A percentile compares a stretch with the other conserved stretches of the same genome.
Conservation (phyloP, 2,113 vertebrate genomes). For the Maccullochella peelii region DNA sequence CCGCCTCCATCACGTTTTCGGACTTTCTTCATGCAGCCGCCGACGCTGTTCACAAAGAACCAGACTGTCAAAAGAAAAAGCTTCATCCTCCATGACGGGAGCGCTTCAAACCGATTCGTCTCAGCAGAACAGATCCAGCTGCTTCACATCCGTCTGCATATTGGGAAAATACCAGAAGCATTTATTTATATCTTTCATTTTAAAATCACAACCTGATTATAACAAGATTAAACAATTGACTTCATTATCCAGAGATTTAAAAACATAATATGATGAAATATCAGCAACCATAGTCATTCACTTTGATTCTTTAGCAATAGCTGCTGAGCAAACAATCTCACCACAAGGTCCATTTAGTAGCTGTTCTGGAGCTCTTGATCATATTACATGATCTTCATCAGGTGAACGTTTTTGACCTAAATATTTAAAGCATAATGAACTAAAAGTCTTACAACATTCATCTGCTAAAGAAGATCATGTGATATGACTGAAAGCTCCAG, state of each 20-base stretch:
- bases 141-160: not conserved
- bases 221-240: not conserved
- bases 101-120: constrained; percentile 39
- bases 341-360: not conserved
- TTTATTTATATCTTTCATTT: not conserved
- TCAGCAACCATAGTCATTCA: not conserved
- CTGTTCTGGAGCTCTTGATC: not conserved
- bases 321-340: not conserved
- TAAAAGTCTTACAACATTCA: no score
- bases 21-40: constrained; percentile 12
- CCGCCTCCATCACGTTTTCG: constrained; percentile 26
- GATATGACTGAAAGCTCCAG: not conserved
- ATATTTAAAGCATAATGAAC: not conserved
- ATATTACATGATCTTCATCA: not conserved
- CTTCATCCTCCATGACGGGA: constrained; percentile 48
- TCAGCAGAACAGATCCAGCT: constrained; percentile 24
- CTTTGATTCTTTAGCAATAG: no score
- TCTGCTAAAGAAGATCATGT: no score
- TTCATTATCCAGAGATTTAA: not conserved
- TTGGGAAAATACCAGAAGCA: not conserved
- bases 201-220: not conserved
- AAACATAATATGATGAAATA: not conserved
- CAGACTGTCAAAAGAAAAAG: constrained; percentile 32
- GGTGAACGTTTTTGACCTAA: not conserved
- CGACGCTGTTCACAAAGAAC: constrained; percentile 27